phyloP scores from a whole-genome alignment of 2,113 vertebrate species.

The Poicephalus meyeri region DNA sequence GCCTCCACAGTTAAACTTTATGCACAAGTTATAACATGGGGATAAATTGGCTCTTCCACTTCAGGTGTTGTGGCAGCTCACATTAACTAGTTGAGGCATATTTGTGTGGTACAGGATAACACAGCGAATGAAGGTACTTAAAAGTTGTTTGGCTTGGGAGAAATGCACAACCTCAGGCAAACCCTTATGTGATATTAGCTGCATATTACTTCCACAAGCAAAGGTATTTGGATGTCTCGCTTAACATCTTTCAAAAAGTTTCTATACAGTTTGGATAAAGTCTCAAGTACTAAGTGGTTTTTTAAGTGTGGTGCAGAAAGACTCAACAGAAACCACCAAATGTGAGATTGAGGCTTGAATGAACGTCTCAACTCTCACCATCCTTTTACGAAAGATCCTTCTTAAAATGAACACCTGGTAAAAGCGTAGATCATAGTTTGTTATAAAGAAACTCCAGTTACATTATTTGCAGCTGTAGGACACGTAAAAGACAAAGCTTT shows the following conservation, averaged over 20 bases:
- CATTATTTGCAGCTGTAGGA: neutral
- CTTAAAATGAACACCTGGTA: neutral
- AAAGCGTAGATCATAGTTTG: neutral
- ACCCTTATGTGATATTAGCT: neutral
- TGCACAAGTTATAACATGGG: fast-evolving
- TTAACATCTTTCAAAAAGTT: neutral
- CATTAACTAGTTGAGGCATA: neutral
- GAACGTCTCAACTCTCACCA: neutral
- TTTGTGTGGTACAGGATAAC: neutral
- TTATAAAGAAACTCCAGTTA: neutral
- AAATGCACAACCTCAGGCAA: neutral
- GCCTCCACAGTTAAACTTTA: neutral
- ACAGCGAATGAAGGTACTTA: neutral
- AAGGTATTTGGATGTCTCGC: neutral
- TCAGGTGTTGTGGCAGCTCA: neutral
- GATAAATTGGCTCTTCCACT: neutral
- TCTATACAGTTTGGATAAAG: neutral
- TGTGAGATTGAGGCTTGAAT: neutral
- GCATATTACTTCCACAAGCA: neutral
- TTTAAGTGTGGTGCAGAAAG: neutral
- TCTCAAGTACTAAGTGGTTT: neutral
- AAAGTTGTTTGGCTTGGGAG: neutral
- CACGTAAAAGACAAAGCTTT: neutral
- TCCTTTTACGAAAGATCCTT: neutral
- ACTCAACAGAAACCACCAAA: neutral